A percentile compares a stretch with the other conserved stretches of the same genome.
These are phyloP conservation scores for Dolomedes plantarius DNA, from an alignment of 2,888 invertebrate genomes.

Conservation along the genomic window DNA sequence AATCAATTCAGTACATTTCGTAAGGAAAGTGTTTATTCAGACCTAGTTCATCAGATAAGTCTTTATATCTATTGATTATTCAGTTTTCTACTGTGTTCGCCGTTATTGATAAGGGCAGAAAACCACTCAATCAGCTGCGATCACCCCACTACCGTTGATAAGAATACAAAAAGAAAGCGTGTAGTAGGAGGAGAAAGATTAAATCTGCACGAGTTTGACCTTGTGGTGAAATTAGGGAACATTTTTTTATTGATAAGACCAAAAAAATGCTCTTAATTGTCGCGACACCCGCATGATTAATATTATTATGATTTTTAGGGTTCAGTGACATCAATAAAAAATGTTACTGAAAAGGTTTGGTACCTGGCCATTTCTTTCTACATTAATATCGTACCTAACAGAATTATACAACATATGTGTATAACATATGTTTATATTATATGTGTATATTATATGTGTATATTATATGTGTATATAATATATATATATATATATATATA, in stretches of 20 bases:
- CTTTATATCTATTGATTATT: conserved; percentile 39
- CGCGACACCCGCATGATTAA: conserved; percentile 25
- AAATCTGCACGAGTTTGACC: conserved; percentile 16
- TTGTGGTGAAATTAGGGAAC: conserved; percentile 10
- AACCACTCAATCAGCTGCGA: conserved; percentile 50
- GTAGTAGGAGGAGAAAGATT: background rate
- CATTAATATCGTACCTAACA: too few species aligned
- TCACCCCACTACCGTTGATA: conserved; percentile 58
- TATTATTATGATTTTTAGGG: conserved; percentile 9
- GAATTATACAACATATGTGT: too few species aligned
- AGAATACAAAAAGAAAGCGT: conserved; percentile 25
- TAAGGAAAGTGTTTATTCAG: conserved; percentile 40
- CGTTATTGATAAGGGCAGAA: conserved; percentile 21
- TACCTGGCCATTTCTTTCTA: too few species aligned
- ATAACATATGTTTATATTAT: too few species aligned
- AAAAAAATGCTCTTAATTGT: conserved; percentile 32
- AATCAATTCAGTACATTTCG: background rate
- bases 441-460: too few species aligned
- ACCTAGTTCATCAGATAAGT: conserved; percentile 36
- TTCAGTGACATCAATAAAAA: conserved; percentile 39
- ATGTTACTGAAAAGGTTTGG: too few species aligned
- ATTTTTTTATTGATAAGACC: background rate
- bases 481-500: too few species aligned
- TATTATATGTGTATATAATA: too few species aligned
- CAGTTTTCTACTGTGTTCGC: background rate